A percentile compares a stretch with the other conserved stretches of the same genome.
Conservation (phyloP, 2,797 vertebrate genomes). For the Arremon brunneinucha region DNA sequence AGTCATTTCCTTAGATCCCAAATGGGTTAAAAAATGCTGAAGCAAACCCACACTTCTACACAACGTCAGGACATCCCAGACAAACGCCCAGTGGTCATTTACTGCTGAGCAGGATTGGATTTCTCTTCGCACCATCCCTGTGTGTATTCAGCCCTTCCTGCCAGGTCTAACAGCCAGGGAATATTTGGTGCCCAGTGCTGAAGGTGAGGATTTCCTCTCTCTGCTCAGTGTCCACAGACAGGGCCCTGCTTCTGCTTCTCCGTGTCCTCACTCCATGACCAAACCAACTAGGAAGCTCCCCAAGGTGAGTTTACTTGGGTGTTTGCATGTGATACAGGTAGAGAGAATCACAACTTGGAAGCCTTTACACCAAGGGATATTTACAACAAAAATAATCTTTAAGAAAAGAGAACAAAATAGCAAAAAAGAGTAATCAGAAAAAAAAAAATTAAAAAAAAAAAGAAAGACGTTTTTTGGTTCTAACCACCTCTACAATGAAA, state of each 20-base stretch:
- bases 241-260: not conserved
- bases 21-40: not conserved
- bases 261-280: not conserved
- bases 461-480: not conserved
- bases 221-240: not conserved
- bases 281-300: not conserved
- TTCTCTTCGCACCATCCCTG: not conserved
- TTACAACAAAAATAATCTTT: not conserved
- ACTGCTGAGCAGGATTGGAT: not conserved
- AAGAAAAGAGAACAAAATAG: not conserved
- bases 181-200: not conserved
- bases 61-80: too few relatives aligned
- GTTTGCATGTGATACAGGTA: not conserved
- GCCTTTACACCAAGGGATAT: not conserved
- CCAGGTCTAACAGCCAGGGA: not conserved
- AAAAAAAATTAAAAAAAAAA: not conserved
- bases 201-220: not conserved
- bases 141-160: not conserved
- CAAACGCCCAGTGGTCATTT: rapidly evolving
- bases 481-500: not conserved
- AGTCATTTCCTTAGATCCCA: not conserved
- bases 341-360: not conserved
- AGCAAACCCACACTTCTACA: not conserved
- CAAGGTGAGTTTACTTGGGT: rapidly evolving
- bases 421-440: not conserved